A percentile compares a stretch with the other conserved stretches of the same genome.
Evolutionary conservation across 1,140 invertebrate species (phyloP).

Genomic region (Chlorops oryzae): DNA sequence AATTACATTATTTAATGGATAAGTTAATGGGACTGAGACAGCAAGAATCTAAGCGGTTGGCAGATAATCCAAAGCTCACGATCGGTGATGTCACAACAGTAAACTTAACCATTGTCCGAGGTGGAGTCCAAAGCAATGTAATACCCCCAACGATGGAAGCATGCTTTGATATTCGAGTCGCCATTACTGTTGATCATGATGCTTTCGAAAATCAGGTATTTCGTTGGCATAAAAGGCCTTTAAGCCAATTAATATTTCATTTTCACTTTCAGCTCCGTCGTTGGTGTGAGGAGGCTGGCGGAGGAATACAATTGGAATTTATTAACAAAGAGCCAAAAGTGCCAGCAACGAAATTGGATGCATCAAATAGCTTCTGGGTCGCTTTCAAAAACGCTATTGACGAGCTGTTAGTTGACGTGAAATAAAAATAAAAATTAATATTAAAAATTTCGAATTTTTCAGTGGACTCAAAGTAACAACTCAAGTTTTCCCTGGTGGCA

Average conservation of each 20-base stretch:
- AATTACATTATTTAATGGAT: constrained; percentile 71
- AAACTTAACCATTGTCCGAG: constrained; percentile 79
- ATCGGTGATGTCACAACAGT: constrained; percentile 83
- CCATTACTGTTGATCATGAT: constrained; percentile 61
- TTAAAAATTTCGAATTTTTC: not conserved
- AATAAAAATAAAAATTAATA: not conserved
- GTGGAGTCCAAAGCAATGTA: constrained; percentile 89
- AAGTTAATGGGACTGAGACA: constrained; percentile 70
- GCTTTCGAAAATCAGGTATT: constrained; percentile 67
- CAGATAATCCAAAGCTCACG: constrained; percentile 56
- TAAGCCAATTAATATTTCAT: not conserved
- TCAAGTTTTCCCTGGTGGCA: constrained; percentile 73
- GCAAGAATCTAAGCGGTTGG: constrained; percentile 61
- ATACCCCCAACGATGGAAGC: constrained; percentile 73
- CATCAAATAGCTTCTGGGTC: constrained; percentile 72
- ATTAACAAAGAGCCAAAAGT: constrained; percentile 61
- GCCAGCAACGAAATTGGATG: constrained; percentile 62
- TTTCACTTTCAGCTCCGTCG: constrained; percentile 48
- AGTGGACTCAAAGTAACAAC: constrained; percentile 55
- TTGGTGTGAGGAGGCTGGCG: constrained; percentile 80
- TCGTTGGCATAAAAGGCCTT: not conserved
- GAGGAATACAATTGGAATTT: constrained; percentile 67
- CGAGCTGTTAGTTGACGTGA: constrained; percentile 52
- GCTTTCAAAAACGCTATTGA: constrained; percentile 62
- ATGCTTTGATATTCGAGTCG: constrained; percentile 77